Evolutionary conservation across 2,113 vertebrate species (phyloP).

Genomic region (Hylia prasina): DNA sequence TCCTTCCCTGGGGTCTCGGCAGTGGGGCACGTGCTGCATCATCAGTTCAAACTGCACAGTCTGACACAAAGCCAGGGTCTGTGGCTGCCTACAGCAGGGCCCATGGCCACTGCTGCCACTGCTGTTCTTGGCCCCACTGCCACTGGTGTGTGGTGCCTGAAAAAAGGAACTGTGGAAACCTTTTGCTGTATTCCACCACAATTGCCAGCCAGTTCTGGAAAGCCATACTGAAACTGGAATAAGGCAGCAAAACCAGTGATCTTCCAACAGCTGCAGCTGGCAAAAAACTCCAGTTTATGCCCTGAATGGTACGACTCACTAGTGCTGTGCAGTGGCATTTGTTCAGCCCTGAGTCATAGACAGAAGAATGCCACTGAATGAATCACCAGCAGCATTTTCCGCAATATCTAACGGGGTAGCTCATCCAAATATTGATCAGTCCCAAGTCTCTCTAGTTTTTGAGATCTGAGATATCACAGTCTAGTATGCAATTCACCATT

Average conservation of each 20-base stretch:
- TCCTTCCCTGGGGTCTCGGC: background rate
- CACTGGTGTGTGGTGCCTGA: background rate
- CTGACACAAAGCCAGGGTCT: background rate
- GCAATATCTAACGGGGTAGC: conserved; percentile 13
- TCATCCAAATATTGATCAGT: conserved; percentile 47
- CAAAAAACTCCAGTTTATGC: background rate
- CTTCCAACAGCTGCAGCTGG: background rate
- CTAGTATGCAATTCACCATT: background rate
- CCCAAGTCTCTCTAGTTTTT: background rate
- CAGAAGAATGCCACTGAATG: conserved; percentile 5
- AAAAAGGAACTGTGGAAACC: background rate
- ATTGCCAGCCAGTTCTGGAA: background rate
- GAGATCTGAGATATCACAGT: background rate
- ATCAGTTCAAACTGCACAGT: background rate
- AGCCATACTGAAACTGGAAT: background rate
- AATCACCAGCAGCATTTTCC: conserved; percentile 44
- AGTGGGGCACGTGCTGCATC: accelerated
- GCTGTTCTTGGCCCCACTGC: background rate
- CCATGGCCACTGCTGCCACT: background rate
- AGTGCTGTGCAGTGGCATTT: conserved; percentile 31
- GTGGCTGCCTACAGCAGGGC: background rate
- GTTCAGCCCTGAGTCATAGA: conserved; percentile 57
- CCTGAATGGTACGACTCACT: background rate
- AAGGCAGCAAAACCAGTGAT: background rate
- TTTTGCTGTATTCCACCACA: background rate